phyloP scores from a whole-genome alignment of 2,797 vertebrate genomes.

The Acestrorhynchus altus region DNA sequence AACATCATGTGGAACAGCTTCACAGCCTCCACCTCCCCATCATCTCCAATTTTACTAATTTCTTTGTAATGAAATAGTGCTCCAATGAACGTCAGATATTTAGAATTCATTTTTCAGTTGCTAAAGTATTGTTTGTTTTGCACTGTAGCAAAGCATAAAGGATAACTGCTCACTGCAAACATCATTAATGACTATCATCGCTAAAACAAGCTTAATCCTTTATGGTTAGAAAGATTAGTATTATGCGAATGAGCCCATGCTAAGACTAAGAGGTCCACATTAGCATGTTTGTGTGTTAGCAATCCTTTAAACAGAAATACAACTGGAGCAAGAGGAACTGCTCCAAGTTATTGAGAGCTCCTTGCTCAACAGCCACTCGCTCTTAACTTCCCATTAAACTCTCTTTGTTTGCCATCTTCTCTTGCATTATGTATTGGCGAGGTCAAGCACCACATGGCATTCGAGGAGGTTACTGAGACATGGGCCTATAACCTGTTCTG shows the following conservation, averaged over 20 bases:
- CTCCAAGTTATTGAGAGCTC: conserved; percentile 40
- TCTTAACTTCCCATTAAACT: conserved; percentile 49
- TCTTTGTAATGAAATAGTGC: too few relatives aligned
- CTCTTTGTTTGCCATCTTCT: conserved; percentile 37
- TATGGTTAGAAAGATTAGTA: neutral
- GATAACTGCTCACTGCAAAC: neutral
- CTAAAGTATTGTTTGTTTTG: too few relatives aligned
- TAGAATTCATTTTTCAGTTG: too few relatives aligned
- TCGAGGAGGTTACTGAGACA: conserved; percentile 42
- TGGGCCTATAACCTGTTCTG: conserved; percentile 72
- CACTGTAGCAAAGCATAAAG: neutral
- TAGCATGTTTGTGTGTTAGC: neutral
- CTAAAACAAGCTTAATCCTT: neutral
- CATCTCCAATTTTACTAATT: too few relatives aligned
- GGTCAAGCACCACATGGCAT: conserved; percentile 25
- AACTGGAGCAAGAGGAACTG: conserved; percentile 13
- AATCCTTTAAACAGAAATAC: conserved; percentile 8
- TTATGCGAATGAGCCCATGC: neutral
- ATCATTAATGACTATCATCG: neutral
- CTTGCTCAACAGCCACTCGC: conserved; percentile 1
- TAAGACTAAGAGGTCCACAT: neutral
- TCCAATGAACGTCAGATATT: too few relatives aligned
- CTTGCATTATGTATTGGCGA: conserved; percentile 56
- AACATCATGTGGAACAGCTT: too few relatives aligned
- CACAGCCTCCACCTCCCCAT: too few relatives aligned